phyloP scores from a whole-genome alignment of 92 coral and sea anemone genomes.

The Zoanthus solanderi region DNA sequence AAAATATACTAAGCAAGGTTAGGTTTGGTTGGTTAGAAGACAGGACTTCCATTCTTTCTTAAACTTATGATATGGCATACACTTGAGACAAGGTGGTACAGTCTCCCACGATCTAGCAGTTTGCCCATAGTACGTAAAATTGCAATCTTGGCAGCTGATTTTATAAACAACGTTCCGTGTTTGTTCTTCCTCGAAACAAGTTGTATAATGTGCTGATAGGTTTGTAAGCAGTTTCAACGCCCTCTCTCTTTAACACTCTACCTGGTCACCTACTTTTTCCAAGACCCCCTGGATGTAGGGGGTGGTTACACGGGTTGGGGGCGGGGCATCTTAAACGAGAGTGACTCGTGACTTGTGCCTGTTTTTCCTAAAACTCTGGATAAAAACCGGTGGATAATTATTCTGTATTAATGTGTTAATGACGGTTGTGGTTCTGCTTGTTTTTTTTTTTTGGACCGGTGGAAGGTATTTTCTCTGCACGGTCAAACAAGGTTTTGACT shows the following conservation, averaged over 20 bases:
- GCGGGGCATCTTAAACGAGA: background rate
- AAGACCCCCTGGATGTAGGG: background rate
- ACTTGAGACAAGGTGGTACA: no score
- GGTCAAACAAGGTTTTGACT: slow-evolving; percentile 27
- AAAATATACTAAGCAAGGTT: no score
- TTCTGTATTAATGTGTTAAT: background rate
- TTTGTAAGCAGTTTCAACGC: background rate
- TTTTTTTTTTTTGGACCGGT: background rate
- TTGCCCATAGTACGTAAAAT: no score
- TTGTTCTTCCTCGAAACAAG: no score
- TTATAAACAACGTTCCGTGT: no score
- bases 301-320: background rate
- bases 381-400: no score
- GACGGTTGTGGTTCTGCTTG: slow-evolving; percentile 10
- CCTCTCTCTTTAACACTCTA: slow-evolving; percentile 22
- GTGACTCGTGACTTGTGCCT: background rate
- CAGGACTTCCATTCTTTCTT: no score
- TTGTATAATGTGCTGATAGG: background rate
- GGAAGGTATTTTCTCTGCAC: slow-evolving; percentile 3
- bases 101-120: no score
- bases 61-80: no score
- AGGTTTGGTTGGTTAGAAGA: no score
- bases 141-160: no score
- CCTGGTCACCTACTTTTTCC: background rate
- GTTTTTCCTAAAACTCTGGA: background rate